Percentiles rank a stretch among this genome's conserved stretches.
phyloP scores from a whole-genome alignment of 2,888 invertebrate species.

The Dasysyrphus tricinctus region DNA sequence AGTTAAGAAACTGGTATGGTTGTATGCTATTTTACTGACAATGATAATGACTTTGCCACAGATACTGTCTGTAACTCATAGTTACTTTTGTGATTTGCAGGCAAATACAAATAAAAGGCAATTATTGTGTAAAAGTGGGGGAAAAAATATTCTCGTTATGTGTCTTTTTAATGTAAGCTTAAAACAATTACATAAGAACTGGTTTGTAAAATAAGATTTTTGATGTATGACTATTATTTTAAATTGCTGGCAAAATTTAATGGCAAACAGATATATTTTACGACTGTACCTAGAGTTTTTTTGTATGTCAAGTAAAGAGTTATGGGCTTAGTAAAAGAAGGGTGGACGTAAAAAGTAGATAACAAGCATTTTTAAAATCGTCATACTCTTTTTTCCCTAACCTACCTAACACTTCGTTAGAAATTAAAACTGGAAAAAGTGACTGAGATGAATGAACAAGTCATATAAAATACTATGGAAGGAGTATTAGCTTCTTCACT shows the following conservation, averaged over 20 bases:
- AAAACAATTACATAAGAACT: slow-evolving; percentile 24
- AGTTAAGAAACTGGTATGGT: slow-evolving; percentile 1
- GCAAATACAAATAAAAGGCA: neutral
- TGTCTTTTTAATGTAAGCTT: slow-evolving; percentile 13
- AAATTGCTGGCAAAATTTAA: neutral
- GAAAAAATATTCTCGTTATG: neutral
- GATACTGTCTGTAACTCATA: neutral
- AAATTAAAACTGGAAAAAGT: no score
- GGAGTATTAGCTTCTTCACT: no score
- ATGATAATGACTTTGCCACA: slow-evolving; percentile 23
- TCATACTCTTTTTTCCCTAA: no score
- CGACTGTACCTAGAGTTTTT: neutral
- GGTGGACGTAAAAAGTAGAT: no score
- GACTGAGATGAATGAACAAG: no score
- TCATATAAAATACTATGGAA: no score
- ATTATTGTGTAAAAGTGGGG: slow-evolving; percentile 16
- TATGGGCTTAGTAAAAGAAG: no score
- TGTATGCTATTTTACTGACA: neutral
- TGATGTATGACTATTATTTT: slow-evolving; percentile 20
- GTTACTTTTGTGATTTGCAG: slow-evolving; percentile 6
- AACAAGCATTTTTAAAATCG: no score
- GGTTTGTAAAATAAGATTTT: slow-evolving; percentile 2
- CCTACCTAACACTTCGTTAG: no score
- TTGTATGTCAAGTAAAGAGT: neutral
- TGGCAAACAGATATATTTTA: neutral